A percentile compares a stretch with the other conserved stretches of the same genome.
Conservation (phyloP, 2,113 vertebrate species). For the Petroica traversi region DNA sequence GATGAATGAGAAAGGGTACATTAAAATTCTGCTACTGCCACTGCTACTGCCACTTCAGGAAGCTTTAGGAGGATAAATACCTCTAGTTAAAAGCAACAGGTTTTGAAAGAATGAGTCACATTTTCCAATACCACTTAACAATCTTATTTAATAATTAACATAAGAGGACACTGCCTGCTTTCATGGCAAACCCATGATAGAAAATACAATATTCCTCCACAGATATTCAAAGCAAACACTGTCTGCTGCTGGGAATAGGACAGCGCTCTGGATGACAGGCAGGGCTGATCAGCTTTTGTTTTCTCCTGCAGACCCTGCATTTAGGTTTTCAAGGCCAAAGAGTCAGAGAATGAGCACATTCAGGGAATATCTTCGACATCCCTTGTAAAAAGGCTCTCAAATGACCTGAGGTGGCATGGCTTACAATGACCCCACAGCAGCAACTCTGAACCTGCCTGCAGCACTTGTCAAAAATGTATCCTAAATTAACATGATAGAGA, state of each 20-base stretch:
- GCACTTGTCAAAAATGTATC: neutral
- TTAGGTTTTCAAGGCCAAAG: neutral
- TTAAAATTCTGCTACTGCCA: conserved; percentile 27
- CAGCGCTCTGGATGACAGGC: neutral
- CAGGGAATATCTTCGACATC: neutral
- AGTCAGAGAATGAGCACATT: neutral
- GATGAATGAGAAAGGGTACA: conserved; percentile 4
- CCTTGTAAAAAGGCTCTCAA: neutral
- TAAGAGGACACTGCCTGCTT: neutral
- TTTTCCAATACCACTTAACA: neutral
- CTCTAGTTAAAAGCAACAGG: neutral
- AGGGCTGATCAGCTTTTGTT: neutral
- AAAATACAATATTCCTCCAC: neutral
- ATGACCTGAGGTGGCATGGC: neutral
- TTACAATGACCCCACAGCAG: neutral
- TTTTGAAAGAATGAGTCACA: neutral
- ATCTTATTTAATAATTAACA: neutral
- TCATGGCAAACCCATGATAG: neutral
- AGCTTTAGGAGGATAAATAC: neutral
- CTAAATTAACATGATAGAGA: neutral
- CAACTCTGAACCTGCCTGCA: neutral
- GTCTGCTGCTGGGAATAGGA: neutral
- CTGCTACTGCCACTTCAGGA: neutral
- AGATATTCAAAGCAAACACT: neutral
- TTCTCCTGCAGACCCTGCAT: neutral